Evolutionary conservation across 2,797 vertebrate species (phyloP).

Genomic region (Pelobates cultripes): DNA sequence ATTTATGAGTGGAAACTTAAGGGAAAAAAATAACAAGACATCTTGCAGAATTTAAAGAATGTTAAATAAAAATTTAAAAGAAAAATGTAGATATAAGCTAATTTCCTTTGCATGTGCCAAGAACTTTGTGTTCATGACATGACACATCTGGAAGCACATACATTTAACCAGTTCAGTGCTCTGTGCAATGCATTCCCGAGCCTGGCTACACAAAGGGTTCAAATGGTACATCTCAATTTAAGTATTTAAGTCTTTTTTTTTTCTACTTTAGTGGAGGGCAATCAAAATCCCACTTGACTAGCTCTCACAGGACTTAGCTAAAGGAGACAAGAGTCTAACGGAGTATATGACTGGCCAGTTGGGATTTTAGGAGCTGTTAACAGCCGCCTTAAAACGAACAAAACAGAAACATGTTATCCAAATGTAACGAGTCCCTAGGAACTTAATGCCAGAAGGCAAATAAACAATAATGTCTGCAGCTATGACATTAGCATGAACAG

Average conservation of each 20-base stretch:
- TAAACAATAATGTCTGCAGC: conserved; percentile 3
- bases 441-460: conserved; percentile 9
- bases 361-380: conserved; percentile 47
- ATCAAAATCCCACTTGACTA: conserved; percentile 22
- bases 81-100: background rate
- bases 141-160: background rate
- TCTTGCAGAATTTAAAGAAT: background rate
- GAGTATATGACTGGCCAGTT: conserved; percentile 31
- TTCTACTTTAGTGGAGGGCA: too few species aligned
- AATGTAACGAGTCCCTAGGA: conserved; percentile 43
- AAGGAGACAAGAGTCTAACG: conserved; percentile 30
- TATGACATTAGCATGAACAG: conserved; percentile 4
- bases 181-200: background rate
- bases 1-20: background rate
- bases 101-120: background rate
- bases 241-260: too few species aligned
- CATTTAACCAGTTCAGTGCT: background rate
- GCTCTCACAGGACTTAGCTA: conserved; percentile 9
- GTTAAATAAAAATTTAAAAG: background rate
- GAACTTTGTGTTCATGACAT: background rate
- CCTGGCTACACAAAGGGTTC: background rate
- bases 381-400: conserved; percentile 39
- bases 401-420: conserved; percentile 53
- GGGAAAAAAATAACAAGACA: background rate
- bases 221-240: background rate